These are phyloP conservation scores for Kryptolebias marmoratus DNA, from an alignment of 2,113 vertebrate species.

Conservation along the genomic window DNA sequence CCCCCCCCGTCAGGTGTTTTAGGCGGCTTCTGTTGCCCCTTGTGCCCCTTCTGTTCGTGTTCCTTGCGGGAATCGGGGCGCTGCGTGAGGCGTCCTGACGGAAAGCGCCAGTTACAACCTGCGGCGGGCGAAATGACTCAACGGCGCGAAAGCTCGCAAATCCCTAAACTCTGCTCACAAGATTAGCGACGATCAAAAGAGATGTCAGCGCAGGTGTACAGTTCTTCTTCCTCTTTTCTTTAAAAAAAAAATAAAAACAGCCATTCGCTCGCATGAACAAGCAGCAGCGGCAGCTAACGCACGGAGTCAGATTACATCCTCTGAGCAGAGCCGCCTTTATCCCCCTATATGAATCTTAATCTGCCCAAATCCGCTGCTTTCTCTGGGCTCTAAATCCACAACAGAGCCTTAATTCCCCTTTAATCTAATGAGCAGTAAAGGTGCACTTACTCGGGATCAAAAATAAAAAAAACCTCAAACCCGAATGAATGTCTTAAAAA, in stretches of 20 bases:
- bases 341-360: slow-evolving; percentile 75
- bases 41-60: slow-evolving; percentile 16
- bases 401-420: slow-evolving; percentile 73
- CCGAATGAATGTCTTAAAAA: slow-evolving; percentile 20
- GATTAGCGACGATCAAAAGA: slow-evolving; percentile 40
- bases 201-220: slow-evolving; percentile 46
- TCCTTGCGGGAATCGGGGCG: too few species aligned
- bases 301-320: slow-evolving; percentile 75
- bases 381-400: slow-evolving; percentile 73
- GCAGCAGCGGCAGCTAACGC: slow-evolving; percentile 66
- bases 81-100: background rate
- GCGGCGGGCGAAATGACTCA: too few species aligned
- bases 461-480: background rate
- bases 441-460: slow-evolving; percentile 61
- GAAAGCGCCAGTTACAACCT: slow-evolving; percentile 12
- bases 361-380: slow-evolving; percentile 73
- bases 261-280: slow-evolving; percentile 71
- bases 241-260: slow-evolving; percentile 40
- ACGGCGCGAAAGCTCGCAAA: slow-evolving; percentile 32
- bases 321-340: slow-evolving; percentile 71
- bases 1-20: slow-evolving; percentile 28
- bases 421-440: slow-evolving; percentile 76
- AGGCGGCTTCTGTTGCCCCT: slow-evolving; percentile 49
- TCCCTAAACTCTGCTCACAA: slow-evolving; percentile 31
- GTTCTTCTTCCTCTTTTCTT: slow-evolving; percentile 24